phyloP scores from a whole-genome alignment of 1,140 invertebrate genomes.

The Meloidogyne exigua region DNA sequence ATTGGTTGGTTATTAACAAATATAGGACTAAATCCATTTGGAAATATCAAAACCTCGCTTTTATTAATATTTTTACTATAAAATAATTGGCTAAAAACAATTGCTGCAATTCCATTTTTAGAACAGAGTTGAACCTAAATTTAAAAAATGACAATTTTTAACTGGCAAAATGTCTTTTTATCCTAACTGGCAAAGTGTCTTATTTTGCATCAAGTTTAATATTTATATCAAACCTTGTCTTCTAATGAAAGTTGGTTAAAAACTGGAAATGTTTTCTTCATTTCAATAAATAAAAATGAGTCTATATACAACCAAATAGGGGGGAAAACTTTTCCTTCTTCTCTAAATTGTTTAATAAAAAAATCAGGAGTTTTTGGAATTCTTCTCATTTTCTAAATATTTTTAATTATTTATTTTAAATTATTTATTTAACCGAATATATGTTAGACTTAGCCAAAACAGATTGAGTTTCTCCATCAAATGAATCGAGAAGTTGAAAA shows the following conservation, averaged over 20 bases:
- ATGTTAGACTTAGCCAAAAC: neutral
- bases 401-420: neutral
- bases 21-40: constrained; percentile 6
- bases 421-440: neutral
- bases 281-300: constrained; percentile 8
- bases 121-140: neutral
- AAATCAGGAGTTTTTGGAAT: neutral
- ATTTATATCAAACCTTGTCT: constrained; percentile 11
- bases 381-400: neutral
- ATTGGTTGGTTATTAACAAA: neutral
- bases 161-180: too few species aligned
- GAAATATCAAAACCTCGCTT: neutral
- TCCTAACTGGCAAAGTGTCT: too few species aligned
- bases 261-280: neutral
- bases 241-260: neutral
- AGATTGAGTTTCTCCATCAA: neutral
- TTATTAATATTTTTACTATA: neutral
- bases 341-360: neutral
- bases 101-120: neutral
- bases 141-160: too few species aligned
- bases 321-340: neutral
- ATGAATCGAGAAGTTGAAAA: too few species aligned
- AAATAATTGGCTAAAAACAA: constrained; percentile 12
- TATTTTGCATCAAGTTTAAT: too few species aligned
- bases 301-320: neutral